Percentiles rank a stretch among this genome's conserved stretches.
Conservation (phyloP, 2,888 invertebrate species). For the Eupithecia centaureata region DNA sequence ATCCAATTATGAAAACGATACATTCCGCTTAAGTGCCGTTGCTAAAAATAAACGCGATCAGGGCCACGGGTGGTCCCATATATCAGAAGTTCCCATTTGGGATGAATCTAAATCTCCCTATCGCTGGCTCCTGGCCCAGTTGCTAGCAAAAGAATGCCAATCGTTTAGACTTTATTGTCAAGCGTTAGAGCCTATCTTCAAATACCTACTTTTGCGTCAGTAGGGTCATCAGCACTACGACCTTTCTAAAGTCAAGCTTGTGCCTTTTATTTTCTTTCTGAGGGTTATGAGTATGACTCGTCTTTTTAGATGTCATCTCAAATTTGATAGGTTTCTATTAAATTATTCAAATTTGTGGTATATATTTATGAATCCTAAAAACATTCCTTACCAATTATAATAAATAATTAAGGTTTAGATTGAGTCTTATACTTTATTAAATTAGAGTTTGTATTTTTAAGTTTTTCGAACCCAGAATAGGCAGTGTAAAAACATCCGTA, state of each 20-base stretch:
- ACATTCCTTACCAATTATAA: too few relatives aligned
- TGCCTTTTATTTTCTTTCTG: constrained; percentile 22
- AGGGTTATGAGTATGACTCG: constrained; percentile 7
- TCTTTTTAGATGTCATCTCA: constrained; percentile 5
- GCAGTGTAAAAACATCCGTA: not conserved
- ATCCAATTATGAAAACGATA: constrained; percentile 33
- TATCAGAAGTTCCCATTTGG: constrained; percentile 60
- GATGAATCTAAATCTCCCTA: constrained; percentile 69
- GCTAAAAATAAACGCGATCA: constrained; percentile 60
- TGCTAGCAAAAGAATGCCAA: constrained; percentile 41
- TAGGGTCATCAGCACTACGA: constrained; percentile 60
- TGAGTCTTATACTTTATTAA: not conserved
- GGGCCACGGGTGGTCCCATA: constrained; percentile 61
- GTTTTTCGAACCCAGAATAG: not conserved
- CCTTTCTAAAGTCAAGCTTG: constrained; percentile 47
- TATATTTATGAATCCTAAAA: not conserved
- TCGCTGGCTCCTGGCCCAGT: constrained; percentile 64
- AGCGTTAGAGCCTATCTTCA: constrained; percentile 27
- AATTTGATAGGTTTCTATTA: constrained; percentile 12
- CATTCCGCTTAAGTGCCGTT: constrained; percentile 43
- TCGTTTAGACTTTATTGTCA: constrained; percentile 28
- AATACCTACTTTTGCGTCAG: constrained; percentile 31
- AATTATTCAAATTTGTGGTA: not conserved
- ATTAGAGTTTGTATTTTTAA: too few relatives aligned
- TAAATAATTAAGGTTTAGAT: too few relatives aligned